These are phyloP conservation scores for Bombus affinis DNA, from an alignment of 1,140 invertebrate genomes.

Conservation along the genomic window DNA sequence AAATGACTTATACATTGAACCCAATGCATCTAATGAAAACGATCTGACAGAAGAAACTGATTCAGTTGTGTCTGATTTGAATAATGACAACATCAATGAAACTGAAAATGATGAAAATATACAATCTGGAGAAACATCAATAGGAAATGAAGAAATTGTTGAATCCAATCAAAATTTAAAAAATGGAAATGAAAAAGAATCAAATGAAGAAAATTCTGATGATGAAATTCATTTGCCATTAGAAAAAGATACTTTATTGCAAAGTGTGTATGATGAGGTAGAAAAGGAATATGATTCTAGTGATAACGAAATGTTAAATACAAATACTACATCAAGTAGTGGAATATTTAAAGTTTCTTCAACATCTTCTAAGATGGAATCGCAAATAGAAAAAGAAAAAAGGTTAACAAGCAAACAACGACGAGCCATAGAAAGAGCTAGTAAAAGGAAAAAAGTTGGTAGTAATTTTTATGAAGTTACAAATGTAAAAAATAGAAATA, in stretches of 20 bases:
- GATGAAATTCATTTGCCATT: conserved; percentile 64
- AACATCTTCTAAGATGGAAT: conserved; percentile 58
- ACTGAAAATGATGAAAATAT: conserved; percentile 18
- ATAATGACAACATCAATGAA: conserved; percentile 40
- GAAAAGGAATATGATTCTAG: conserved; percentile 77
- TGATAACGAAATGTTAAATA: conserved; percentile 78
- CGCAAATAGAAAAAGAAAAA: conserved; percentile 79
- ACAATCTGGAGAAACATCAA: neutral
- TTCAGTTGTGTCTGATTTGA: neutral
- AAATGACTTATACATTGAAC: conserved; percentile 75
- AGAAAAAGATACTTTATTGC: conserved; percentile 76
- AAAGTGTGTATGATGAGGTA: conserved; percentile 76
- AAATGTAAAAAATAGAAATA: conserved; percentile 96
- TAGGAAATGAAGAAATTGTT: conserved; percentile 60
- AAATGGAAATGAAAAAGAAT: conserved; percentile 62
- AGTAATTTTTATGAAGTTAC: conserved; percentile 96
- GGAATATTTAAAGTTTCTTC: conserved; percentile 85
- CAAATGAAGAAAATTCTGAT: conserved; percentile 54
- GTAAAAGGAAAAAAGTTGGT: conserved; percentile 93
- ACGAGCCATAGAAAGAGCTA: conserved; percentile 88
- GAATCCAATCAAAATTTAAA: conserved; percentile 21
- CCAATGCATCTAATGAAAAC: neutral
- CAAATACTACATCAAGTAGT: conserved; percentile 83
- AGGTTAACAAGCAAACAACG: conserved; percentile 89
- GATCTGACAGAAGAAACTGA: neutral